These are phyloP conservation scores for Alentia gelatinosa DNA, from an alignment of 2,888 invertebrate species.

Conservation along the genomic window DNA sequence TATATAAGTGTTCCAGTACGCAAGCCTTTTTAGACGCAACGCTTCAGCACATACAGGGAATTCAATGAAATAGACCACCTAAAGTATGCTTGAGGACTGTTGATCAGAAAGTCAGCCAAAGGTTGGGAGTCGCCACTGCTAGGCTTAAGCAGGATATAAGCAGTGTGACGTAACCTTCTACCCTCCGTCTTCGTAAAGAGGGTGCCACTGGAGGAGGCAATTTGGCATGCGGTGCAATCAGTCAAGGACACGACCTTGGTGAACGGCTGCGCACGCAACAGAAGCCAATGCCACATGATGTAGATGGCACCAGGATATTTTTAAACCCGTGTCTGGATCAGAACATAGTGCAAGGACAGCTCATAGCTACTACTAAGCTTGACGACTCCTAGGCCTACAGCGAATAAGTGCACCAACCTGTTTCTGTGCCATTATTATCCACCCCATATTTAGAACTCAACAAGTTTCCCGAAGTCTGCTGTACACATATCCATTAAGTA, in stretches of 20 bases:
- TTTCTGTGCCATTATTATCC: no score
- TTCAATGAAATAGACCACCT: neutral
- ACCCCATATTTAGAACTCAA: no score
- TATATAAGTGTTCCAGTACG: constrained; percentile 22
- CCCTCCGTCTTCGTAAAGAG: no score
- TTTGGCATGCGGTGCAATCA: neutral
- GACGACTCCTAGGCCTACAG: no score
- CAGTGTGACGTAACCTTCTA: no score
- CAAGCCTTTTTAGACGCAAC: neutral
- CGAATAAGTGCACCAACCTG: no score
- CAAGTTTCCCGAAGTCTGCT: no score
- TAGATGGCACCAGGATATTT: neutral
- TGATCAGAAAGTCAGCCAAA: neutral
- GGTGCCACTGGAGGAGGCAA: neutral
- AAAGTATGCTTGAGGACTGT: neutral
- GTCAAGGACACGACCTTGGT: neutral
- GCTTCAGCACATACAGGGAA: neutral
- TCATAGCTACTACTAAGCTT: no score
- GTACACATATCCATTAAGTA: no score
- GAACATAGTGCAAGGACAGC: neutral
- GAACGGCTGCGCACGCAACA: neutral
- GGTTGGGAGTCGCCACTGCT: neutral
- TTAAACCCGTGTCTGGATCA: neutral
- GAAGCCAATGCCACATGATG: neutral
- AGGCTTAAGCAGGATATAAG: neutral